phyloP scores from a whole-genome alignment of 2,888 invertebrate species.

The Phalangium opilio region DNA sequence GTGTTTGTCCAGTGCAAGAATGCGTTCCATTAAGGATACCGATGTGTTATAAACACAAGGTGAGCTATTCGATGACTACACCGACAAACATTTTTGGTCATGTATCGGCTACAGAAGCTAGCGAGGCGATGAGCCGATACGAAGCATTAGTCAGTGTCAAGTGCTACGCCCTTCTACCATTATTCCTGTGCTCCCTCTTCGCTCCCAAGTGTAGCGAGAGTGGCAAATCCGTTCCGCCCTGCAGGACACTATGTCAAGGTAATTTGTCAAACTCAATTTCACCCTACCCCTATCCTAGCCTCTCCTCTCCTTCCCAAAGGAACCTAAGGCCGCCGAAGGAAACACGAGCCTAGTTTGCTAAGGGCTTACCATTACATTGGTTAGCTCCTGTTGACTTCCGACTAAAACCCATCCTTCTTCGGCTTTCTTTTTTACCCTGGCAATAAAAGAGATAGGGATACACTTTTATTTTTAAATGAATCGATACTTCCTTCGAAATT shows the following conservation, averaged over 20 bases:
- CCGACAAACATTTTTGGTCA: constrained; percentile 18
- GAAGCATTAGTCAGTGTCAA: constrained; percentile 21
- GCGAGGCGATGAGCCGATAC: constrained; percentile 16
- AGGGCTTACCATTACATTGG: background rate
- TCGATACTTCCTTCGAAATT: too few relatives aligned
- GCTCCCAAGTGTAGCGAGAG: constrained; percentile 18
- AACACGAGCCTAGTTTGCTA: background rate
- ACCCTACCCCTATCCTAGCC: too few relatives aligned
- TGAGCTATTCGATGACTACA: constrained; percentile 19
- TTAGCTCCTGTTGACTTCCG: too few relatives aligned
- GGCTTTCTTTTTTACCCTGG: too few relatives aligned
- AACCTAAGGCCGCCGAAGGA: too few relatives aligned
- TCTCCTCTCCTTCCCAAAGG: too few relatives aligned
- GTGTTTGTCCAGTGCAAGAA: constrained; percentile 1
- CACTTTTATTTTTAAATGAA: too few relatives aligned
- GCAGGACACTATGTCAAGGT: constrained; percentile 18
- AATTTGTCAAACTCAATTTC: background rate
- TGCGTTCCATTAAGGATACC: constrained; percentile 19
- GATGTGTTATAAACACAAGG: constrained; percentile 21
- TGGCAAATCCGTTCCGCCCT: constrained; percentile 14
- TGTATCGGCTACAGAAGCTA: constrained; percentile 16
- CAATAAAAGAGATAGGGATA: too few relatives aligned
- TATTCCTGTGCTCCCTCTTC: constrained; percentile 21
- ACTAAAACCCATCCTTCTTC: too few relatives aligned
- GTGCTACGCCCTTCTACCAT: constrained; percentile 20